Evolutionary conservation across 2,113 vertebrate species (phyloP).

Genomic region (Apteryx owenii): DNA sequence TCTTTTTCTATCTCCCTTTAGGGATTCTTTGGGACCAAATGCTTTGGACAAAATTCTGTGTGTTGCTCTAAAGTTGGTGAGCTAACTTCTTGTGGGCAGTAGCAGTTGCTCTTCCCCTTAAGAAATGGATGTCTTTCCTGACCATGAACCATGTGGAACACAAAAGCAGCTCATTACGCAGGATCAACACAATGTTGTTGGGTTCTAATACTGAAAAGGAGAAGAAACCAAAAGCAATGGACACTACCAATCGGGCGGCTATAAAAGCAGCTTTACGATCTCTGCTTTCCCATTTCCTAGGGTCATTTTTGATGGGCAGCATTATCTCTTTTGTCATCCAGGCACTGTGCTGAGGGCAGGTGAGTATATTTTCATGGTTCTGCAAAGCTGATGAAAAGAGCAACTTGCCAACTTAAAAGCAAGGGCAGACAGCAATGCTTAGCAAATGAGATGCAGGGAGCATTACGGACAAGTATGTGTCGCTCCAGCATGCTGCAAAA

Average conservation of each 20-base stretch:
- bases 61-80: not conserved
- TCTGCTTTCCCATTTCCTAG: conserved; percentile 44
- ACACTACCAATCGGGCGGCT: not conserved
- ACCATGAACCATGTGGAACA: not conserved
- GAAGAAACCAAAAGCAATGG: not conserved
- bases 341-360: not conserved
- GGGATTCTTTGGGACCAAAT: not conserved
- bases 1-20: not conserved
- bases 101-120: not conserved
- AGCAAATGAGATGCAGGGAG: conserved; percentile 7
- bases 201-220: not conserved
- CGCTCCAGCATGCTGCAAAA: not conserved
- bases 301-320: conserved; percentile 54
- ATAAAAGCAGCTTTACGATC: conserved; percentile 47
- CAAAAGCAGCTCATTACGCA: not conserved
- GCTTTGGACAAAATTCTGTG: not conserved
- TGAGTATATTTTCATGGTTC: conserved; percentile 39
- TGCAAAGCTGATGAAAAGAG: conserved; percentile 29
- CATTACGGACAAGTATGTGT: not conserved
- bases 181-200: not conserved
- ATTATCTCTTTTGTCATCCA: conserved; percentile 49
- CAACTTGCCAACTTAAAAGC: conserved; percentile 14
- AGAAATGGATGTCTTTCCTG: not conserved
- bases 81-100: not conserved
- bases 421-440: conserved; percentile 26